Percentiles rank a stretch among this genome's conserved stretches.
phyloP scores from a whole-genome alignment of 2,113 vertebrate species.

The Ptyas mucosa region DNA sequence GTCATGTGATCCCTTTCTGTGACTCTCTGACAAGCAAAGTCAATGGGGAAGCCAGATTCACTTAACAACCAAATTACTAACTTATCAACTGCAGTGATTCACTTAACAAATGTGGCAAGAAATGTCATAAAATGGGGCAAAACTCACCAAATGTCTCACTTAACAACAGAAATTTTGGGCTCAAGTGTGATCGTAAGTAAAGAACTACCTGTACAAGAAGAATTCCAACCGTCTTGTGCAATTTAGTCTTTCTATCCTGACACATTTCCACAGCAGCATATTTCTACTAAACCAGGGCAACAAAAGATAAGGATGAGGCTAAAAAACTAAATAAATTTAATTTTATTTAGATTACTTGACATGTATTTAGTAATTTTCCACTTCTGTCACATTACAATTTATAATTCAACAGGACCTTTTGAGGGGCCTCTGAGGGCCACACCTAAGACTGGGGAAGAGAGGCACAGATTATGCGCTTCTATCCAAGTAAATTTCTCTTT shows the following conservation, averaged over 20 bases:
- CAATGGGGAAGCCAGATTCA: too few species aligned
- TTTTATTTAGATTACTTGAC: background rate
- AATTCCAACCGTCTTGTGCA: background rate
- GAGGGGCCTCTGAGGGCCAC: background rate
- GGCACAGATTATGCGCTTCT: background rate
- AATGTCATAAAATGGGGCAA: too few species aligned
- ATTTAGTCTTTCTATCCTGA: background rate
- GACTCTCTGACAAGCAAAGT: too few species aligned
- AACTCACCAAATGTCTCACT: too few species aligned
- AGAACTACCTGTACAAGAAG: background rate
- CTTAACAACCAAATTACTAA: too few species aligned
- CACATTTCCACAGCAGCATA: background rate
- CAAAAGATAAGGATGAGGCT: background rate
- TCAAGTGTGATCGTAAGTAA: too few species aligned
- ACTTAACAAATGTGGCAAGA: too few species aligned
- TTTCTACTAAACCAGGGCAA: background rate
- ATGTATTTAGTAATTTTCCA: background rate
- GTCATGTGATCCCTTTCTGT: too few species aligned
- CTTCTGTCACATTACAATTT: background rate
- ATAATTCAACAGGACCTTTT: background rate
- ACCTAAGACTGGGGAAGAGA: background rate
- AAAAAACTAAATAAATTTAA: background rate
- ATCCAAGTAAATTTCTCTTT: background rate
- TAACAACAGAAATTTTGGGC: too few species aligned
- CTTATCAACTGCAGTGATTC: too few species aligned